These are phyloP conservation scores for Cheilinus undulatus DNA, from an alignment of 2,113 vertebrate species.

Conservation along the genomic window DNA sequence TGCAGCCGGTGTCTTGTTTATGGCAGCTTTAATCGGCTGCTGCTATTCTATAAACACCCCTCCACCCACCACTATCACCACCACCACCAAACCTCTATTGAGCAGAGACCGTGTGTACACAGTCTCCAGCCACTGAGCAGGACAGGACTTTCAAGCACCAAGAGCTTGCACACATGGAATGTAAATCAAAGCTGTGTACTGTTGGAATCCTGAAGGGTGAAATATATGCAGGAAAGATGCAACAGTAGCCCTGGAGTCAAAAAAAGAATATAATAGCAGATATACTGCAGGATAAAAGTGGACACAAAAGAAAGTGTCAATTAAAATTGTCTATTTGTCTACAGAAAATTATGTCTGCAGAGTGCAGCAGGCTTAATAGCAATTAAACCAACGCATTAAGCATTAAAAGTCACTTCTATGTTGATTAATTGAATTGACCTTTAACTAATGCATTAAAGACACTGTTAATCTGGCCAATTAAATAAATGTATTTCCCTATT, in stretches of 20 bases:
- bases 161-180: slow-evolving; percentile 38
- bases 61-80: background rate
- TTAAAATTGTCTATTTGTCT: slow-evolving; percentile 28
- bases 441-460: background rate
- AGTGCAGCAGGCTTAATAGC: background rate
- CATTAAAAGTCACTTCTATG: background rate
- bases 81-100: background rate
- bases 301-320: slow-evolving; percentile 33
- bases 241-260: slow-evolving; percentile 16
- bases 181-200: slow-evolving; percentile 46
- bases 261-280: slow-evolving; percentile 24
- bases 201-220: slow-evolving; percentile 33
- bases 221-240: slow-evolving; percentile 10
- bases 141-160: slow-evolving; percentile 23
- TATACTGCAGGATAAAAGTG: slow-evolving; percentile 14
- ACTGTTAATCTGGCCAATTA: background rate
- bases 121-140: slow-evolving; percentile 20
- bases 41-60: slow-evolving; percentile 33
- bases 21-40: slow-evolving; percentile 27
- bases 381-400: background rate
- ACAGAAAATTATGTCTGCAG: background rate
- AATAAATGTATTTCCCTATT: background rate
- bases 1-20: slow-evolving; percentile 42
- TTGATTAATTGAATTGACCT: background rate
- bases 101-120: slow-evolving; percentile 15